Conservation (phyloP, 2,113 vertebrate species). For the Ceyx melanurus region DNA sequence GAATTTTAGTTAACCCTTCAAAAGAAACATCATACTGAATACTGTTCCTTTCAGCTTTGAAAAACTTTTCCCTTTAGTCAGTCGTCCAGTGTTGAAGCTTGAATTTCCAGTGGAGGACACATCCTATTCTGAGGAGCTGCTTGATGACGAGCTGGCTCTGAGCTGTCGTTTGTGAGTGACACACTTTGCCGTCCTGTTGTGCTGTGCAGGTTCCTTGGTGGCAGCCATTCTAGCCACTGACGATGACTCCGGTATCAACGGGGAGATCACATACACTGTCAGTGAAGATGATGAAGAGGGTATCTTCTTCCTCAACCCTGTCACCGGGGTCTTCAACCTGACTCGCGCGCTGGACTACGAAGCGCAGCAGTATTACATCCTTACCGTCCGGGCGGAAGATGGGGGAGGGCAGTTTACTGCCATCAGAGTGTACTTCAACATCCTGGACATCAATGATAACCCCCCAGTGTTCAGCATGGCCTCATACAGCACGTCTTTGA, state of each 20-base stretch:
- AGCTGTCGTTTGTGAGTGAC: background rate
- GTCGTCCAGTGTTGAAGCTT: background rate
- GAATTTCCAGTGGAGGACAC: background rate
- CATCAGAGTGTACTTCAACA: constrained; percentile 92
- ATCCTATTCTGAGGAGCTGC: background rate
- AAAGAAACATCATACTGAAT: background rate
- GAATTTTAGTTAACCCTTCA: background rate
- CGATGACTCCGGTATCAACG: constrained; percentile 89
- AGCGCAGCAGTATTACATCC: constrained; percentile 87
- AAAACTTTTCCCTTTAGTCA: background rate
- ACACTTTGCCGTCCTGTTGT: background rate
- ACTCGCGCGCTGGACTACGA: constrained; percentile 89
- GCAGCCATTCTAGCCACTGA: constrained; percentile 94
- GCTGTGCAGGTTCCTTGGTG: constrained; percentile 87
- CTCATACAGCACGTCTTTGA: constrained; percentile 84
- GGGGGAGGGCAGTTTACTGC: constrained; percentile 86
- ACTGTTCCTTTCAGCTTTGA: background rate
- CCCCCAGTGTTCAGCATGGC: constrained; percentile 81
- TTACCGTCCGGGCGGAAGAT: constrained; percentile 84
- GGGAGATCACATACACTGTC: constrained; percentile 93
- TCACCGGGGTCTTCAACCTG: constrained; percentile 95
- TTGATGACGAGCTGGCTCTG: background rate
- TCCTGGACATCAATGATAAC: constrained; percentile 93
- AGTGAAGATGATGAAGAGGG: constrained; percentile 90
- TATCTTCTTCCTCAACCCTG: constrained; percentile 89